These are phyloP conservation scores for Sinonovacula constricta DNA, from an alignment of 1,140 invertebrate species.

Conservation along the genomic window DNA sequence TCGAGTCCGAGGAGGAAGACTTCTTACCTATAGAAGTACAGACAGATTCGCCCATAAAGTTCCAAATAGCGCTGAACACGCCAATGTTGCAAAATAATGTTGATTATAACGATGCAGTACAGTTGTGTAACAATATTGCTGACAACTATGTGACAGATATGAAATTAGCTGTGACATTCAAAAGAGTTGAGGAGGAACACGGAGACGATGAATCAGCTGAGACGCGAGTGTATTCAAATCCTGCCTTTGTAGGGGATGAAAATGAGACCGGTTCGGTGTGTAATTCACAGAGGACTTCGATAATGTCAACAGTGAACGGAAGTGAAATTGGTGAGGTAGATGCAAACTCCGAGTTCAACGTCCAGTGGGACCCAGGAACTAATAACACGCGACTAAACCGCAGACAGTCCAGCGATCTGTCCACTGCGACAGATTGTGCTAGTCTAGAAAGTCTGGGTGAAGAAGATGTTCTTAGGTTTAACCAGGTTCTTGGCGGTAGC, in stretches of 20 bases:
- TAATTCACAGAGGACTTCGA: constrained; percentile 32
- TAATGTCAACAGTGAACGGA: constrained; percentile 15
- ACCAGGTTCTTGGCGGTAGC: too few species aligned
- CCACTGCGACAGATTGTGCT: neutral
- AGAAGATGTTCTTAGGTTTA: too few species aligned
- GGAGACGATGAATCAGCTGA: neutral
- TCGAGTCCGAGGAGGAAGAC: constrained; percentile 37
- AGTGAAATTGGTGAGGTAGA: constrained; percentile 44
- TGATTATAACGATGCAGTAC: constrained; percentile 39
- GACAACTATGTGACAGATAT: constrained; percentile 44
- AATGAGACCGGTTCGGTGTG: constrained; percentile 5
- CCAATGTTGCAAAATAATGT: constrained; percentile 34
- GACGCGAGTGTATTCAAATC: constrained; percentile 13
- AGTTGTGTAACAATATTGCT: constrained; percentile 36
- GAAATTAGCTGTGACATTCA: constrained; percentile 45
- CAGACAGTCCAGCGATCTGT: neutral
- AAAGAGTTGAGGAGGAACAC: neutral
- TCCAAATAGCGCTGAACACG: constrained; percentile 47
- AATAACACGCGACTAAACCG: neutral
- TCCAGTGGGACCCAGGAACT: constrained; percentile 30
- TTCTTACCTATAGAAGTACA: constrained; percentile 40
- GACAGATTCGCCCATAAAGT: constrained; percentile 36
- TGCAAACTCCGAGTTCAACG: constrained; percentile 46
- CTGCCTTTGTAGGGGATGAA: constrained; percentile 26
- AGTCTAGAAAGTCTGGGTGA: neutral